Evolutionary conservation across 53 echinoderm and acorn worm species (phyloP).

Genomic region (Actinopyga echinites): DNA sequence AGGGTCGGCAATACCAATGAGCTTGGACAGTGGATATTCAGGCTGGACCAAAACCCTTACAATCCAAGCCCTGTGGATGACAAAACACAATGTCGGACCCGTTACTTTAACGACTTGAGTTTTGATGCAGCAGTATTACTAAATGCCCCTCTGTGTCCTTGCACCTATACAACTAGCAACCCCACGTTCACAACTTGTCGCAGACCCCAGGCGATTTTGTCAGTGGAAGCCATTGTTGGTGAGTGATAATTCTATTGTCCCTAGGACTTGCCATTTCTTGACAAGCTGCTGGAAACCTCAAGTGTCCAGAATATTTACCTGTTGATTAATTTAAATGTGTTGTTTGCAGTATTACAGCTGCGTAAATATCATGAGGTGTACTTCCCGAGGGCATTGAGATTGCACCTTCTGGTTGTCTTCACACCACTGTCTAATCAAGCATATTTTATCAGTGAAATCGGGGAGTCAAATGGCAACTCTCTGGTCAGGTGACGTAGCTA

Average conservation of each 20-base stretch:
- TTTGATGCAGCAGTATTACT: background rate
- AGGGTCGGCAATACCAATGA: constrained; percentile 8
- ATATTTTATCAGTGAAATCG: too few relatives aligned
- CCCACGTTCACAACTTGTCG: background rate
- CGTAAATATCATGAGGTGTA: too few relatives aligned
- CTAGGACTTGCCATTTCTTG: too few relatives aligned
- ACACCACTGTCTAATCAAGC: too few relatives aligned
- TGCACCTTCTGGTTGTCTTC: too few relatives aligned
- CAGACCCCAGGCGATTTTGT: background rate
- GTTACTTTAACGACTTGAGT: background rate
- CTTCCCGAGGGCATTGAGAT: too few relatives aligned
- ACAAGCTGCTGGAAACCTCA: too few relatives aligned
- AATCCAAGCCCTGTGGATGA: background rate
- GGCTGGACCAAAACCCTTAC: constrained; percentile 27
- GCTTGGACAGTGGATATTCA: constrained; percentile 38
- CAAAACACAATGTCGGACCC: background rate
- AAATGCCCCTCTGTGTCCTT: constrained; percentile 5
- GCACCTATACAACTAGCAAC: background rate
- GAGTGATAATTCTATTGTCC: background rate
- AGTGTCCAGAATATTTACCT: too few relatives aligned
- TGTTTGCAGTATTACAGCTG: too few relatives aligned
- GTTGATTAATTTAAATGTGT: too few relatives aligned
- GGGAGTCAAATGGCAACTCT: too few relatives aligned
- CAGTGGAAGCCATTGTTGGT: constrained; percentile 7
- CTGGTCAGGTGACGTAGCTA: too few relatives aligned